Base-by-base conservation (phyloP, 2,113 vertebrate genomes). In the Gymnogyps californianus region DNA sequence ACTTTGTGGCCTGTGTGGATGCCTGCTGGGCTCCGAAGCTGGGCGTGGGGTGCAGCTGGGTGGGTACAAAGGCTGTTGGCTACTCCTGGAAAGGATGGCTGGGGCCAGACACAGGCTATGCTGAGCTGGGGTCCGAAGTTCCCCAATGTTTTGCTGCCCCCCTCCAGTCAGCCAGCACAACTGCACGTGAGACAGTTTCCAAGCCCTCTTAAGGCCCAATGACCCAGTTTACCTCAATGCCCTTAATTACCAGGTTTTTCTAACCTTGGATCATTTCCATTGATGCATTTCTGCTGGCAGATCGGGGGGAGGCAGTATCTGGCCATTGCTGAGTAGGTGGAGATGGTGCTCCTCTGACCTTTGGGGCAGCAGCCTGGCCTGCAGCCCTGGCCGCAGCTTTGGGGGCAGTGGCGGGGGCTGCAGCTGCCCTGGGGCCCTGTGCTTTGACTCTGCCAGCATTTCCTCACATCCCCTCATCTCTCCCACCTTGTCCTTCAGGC, bases 331-430 rank as follows among this genome's bases (percentile, higher is more conserved):
- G 51, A 36, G 28, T 6, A 8, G 34, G 10, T 49, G 32, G 40
- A 34, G 24, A n/a, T 3, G 2, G 10, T 25, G 34, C 11, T 71
- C 6, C 65, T 13, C 16, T 0, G 4, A 6, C 5, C 24, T 40
- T 42, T 36, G 34, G 44, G 49, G 21, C n/a, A 59, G 72, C 19
- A 76, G 2, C 7, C 17, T 21, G 40, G 7, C 19, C 54, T 38
- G 49, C 47, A 57, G 59, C 42, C 54, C 61, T 36, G 55, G 15
- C 31, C 5, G 7, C 55, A 34, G 51, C 11, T 40, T 6, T 11
- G 31, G 47, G 26, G 20, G 54, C 44, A 58, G 52, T 6, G 17
- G 25, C 40, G 51, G 15, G 25, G 32, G 9, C 31, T 71, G 44
- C 38, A 31, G 15, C 20, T 38, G 36, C n/a, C 28, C 28, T 26